These are phyloP conservation scores for Cyphotilapia sp. DNA, from an alignment of 2,113 vertebrate species.

Conservation along the genomic window DNA sequence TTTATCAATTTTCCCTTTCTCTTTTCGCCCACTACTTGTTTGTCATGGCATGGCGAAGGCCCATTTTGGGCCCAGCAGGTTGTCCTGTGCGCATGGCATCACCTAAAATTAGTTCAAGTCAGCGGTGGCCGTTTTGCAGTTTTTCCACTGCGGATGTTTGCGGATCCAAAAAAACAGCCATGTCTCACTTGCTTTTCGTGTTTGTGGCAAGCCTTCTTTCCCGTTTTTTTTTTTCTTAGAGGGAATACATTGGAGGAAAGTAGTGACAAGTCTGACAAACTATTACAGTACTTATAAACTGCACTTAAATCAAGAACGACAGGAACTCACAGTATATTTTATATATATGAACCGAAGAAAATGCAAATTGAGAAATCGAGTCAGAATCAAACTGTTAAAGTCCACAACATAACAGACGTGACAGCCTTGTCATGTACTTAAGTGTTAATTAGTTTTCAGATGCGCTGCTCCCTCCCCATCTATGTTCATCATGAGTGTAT, in stretches of 20 bases:
- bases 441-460: conserved; percentile 67
- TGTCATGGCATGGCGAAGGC: conserved; percentile 65
- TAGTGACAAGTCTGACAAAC: background rate
- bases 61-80: conserved; percentile 72
- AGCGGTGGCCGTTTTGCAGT: conserved; percentile 49
- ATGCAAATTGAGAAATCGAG: background rate
- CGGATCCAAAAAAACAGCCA: conserved; percentile 31
- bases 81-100: conserved; percentile 58
- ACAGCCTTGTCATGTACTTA: conserved; percentile 46
- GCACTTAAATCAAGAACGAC: background rate
- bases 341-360: background rate
- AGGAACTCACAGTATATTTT: background rate
- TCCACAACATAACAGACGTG: conserved; percentile 23
- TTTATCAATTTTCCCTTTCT: conserved; percentile 70
- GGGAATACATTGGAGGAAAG: background rate
- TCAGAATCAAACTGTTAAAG: conserved; percentile 18
- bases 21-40: conserved; percentile 71
- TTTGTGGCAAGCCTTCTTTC: background rate
- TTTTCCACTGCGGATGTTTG: conserved; percentile 49
- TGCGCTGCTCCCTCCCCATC: conserved; percentile 22
- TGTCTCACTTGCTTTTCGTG: conserved; percentile 27
- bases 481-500: conserved; percentile 37
- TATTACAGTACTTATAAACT: background rate
- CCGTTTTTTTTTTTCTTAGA: background rate
- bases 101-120: conserved; percentile 74